Conservation (phyloP, 2,888 invertebrate genomes). For the Eristalinus aeneus region DNA sequence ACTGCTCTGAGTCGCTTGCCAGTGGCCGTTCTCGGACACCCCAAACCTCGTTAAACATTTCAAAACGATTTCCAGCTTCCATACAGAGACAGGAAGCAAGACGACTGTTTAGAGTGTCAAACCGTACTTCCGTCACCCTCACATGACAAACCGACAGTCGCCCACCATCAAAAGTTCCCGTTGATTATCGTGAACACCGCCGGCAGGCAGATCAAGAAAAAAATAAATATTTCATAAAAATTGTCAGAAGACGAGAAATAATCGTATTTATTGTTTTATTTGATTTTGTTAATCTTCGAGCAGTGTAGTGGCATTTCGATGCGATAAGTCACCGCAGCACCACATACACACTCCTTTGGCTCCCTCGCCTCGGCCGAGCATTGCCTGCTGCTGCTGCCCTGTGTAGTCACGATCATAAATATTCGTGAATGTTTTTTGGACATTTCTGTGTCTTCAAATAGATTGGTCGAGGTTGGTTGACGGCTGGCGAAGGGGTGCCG, state of each 20-base stretch:
- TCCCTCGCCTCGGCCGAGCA: not conserved
- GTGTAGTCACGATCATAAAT: constrained; percentile 27
- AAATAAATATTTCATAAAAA: not conserved
- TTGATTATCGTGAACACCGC: not conserved
- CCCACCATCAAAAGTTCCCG: not conserved
- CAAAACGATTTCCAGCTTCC: no score
- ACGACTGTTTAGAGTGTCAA: no score
- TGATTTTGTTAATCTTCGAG: not conserved
- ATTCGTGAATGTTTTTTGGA: constrained; percentile 21
- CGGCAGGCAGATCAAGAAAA: no score
- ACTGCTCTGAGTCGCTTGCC: no score
- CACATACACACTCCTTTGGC: not conserved
- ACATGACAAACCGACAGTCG: not conserved
- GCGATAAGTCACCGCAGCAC: not conserved
- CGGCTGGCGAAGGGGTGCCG: not conserved
- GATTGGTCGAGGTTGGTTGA: not conserved
- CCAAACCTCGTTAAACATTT: no score
- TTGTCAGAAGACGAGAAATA: not conserved
- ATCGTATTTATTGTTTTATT: not conserved
- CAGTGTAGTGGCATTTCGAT: not conserved
- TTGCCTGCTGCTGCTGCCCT: not conserved
- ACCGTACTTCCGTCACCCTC: not conserved
- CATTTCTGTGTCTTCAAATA: constrained; percentile 40
- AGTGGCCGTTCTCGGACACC: no score
- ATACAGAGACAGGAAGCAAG: no score